Evolutionary conservation across 2,888 invertebrate species (phyloP).

Genomic region (Chrysopilus asiliformis): DNA sequence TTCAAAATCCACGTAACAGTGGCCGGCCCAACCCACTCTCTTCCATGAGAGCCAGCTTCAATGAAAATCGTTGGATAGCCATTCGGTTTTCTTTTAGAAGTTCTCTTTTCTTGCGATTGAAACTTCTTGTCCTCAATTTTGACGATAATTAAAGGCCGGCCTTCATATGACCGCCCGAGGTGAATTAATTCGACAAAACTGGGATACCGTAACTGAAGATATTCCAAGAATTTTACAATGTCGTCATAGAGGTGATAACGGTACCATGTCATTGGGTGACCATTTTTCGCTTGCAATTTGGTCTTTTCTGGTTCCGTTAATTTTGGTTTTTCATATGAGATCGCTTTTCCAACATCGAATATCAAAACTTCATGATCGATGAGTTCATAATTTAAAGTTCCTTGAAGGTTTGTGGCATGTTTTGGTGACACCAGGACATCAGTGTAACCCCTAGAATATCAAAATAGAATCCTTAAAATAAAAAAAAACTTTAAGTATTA

Average conservation of each 20-base stretch:
- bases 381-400: constrained; percentile 43
- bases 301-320: constrained; percentile 34
- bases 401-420: constrained; percentile 33
- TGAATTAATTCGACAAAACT: constrained; percentile 52
- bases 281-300: constrained; percentile 18
- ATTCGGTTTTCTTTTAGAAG: constrained; percentile 37
- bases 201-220: constrained; percentile 49
- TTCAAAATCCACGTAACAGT: constrained; percentile 59
- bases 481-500: no score
- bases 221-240: constrained; percentile 53
- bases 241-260: constrained; percentile 58
- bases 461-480: constrained; percentile 17
- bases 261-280: constrained; percentile 56
- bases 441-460: constrained; percentile 37
- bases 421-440: constrained; percentile 63
- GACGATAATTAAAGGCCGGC: constrained; percentile 52
- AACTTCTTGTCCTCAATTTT: constrained; percentile 44
- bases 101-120: constrained; percentile 21
- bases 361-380: constrained; percentile 54
- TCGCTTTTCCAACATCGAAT: constrained; percentile 61
- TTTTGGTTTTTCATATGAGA: constrained; percentile 53
- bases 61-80: constrained; percentile 65
- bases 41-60: constrained; percentile 62
- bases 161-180: constrained; percentile 60
- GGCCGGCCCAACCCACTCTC: constrained; percentile 72